Base-by-base conservation (phyloP, 2,797 vertebrate species). In the Eidolon dupreanum region DNA sequence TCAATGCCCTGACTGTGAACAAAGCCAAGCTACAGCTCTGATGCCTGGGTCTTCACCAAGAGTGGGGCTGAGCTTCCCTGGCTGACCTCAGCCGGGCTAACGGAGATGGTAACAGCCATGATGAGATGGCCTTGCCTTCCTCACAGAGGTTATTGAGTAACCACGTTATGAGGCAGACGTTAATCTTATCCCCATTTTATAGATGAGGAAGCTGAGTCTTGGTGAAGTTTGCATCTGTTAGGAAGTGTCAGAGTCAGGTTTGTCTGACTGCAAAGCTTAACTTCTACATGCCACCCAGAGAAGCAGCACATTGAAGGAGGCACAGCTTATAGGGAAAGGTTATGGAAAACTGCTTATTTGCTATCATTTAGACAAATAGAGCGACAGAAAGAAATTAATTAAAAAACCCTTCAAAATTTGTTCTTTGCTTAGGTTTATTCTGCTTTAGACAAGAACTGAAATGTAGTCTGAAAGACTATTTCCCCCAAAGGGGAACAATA, bases 381-480 rank as follows among this genome's bases (percentile, higher is more conserved):
- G 26, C 15, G 31, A 6, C 19, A 17, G 59, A 36, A 75, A 59
- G 33, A 87, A 57, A 43, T 31, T 51, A 15, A 57, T 36, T 38
- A 3, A 65, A 49, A 49, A 46, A 41, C 3, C 38, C 57, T 83
- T 20, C 24, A 74, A 63, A 61, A 74, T 8, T 7, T 70, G 10
- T 57, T 15, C 12, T 53, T 53, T 19, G 41, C 49, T 66, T 59
- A 57, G 13, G 33, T 49, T 77, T 65, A 46, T 61, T 33, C 53
- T 77, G 10, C 31, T 79, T 92, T 91, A 71, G 75, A 61, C 61
- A 82, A 68, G n/a, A 78, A 74, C 17, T 33, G 53, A 85, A 68
- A 78, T 22, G 33, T 38, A 38, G 53, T 36, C 55, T n/a, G 73
- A 43, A 61, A 70, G 71, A 24, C 2, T 75, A 1, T 75, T 71